phyloP scores from a whole-genome alignment of 2,888 invertebrate genomes.

The Chymomyza caudatula region DNA sequence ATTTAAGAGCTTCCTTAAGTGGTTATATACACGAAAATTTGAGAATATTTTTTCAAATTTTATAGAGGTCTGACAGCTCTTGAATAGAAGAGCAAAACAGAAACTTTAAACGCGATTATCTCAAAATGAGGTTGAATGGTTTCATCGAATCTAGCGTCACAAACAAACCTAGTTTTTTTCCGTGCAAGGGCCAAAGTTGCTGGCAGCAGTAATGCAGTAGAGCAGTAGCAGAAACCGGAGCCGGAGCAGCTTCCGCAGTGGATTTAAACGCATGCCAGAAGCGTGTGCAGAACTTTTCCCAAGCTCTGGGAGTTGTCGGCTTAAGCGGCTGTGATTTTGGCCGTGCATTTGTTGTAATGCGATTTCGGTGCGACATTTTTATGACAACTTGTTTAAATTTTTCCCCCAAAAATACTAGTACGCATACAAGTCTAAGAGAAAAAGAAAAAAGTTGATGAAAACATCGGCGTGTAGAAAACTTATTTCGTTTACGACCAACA shows the following conservation, averaged over 20 bases:
- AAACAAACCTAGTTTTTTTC: background rate
- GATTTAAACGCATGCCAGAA: slow-evolving; percentile 13
- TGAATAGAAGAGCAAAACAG: too few relatives aligned
- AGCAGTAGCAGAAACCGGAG: background rate
- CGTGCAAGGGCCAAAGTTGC: background rate
- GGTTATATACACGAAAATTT: too few relatives aligned
- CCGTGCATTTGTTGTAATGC: slow-evolving; percentile 43
- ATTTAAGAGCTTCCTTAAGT: too few relatives aligned
- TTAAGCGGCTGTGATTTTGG: background rate
- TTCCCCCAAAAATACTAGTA: background rate
- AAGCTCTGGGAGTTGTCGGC: slow-evolving; percentile 14
- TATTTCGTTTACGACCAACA: slow-evolving; percentile 53
- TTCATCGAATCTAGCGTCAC: too few relatives aligned
- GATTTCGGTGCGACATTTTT: slow-evolving; percentile 62
- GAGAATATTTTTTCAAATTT: too few relatives aligned
- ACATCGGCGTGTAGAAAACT: slow-evolving; percentile 43
- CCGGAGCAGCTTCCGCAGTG: background rate
- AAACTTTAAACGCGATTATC: too few relatives aligned
- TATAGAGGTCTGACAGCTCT: too few relatives aligned
- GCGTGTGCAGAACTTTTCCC: slow-evolving; percentile 19
- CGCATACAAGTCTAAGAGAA: slow-evolving; percentile 17
- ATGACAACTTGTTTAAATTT: slow-evolving; percentile 69
- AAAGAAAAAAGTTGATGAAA: slow-evolving; percentile 16
- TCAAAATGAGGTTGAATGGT: too few relatives aligned
- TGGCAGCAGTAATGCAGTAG: background rate